Base-by-base conservation (phyloP, 2,797 vertebrate genomes). In the Bovichtus variegatus region DNA sequence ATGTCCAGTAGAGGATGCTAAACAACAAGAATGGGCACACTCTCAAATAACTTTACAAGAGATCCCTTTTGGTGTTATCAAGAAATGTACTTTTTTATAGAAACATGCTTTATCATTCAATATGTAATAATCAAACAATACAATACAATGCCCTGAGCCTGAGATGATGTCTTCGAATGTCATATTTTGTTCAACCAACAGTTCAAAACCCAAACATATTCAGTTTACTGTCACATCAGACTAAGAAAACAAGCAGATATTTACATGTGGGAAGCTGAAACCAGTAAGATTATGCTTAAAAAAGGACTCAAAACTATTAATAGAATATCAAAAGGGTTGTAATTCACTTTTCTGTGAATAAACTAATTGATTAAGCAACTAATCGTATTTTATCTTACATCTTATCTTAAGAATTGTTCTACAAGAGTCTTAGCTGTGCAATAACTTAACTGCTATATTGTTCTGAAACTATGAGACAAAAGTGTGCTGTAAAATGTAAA, bases 1-100 rank as follows among this genome's bases (percentile, higher is more conserved):
- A 4, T 54, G 38, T 11, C 59, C 84, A 74, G 1, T 47, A 64
- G 76, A 70, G 51, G 79, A 57, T 1, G 43, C 18, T 70, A 59
- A 46, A 76, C 23, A 60, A 66, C 63, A 53, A 62, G 2, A 47
- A 18, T 62, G 29, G 13, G 8, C 27, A n/a, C 25, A 13, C 8
- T 50, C 6, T 9, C 5, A 18, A 9, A 3, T 6, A 9, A 4
- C 40, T 40, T 34, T 4, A 29, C 2, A 8, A 2, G 12, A 31
- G 19, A 41, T 36, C 4, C 3, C 15, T 16, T 55, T 31, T 55
- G 10, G 5, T 59, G 40, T 1, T 2, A 31, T 12, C 2, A 34
- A 40, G 21, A 67, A 46, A 59, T 44, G 7, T 2, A 9, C 13
- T 49, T 63, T n/a, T 34, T 5, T 25, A 13, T 34, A 7, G 12